A percentile compares a stretch with the other conserved stretches of the same genome.
Evolutionary conservation across 2,888 invertebrate species (phyloP).

Genomic region (Hyposoter dolosus): DNA sequence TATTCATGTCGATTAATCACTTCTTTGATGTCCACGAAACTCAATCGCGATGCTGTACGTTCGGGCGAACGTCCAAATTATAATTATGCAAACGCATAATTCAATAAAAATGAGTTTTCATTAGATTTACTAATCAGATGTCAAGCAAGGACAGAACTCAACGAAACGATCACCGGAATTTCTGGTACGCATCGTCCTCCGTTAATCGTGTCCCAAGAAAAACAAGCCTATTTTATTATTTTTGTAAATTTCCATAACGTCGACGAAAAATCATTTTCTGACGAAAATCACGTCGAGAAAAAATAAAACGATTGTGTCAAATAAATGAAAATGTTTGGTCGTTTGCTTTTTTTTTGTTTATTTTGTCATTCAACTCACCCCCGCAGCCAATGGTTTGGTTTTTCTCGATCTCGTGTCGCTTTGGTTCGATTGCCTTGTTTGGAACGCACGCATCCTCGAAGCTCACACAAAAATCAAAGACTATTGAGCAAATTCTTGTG

Average conservation of each 20-base stretch:
- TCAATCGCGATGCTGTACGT: conserved; percentile 47
- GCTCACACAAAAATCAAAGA: background rate
- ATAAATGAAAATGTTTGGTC: conserved; percentile 37
- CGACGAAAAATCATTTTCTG: conserved; percentile 34
- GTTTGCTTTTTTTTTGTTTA: background rate
- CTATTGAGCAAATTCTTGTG: conserved; percentile 19
- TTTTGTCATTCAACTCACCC: conserved; percentile 10
- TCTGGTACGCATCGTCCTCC: conserved; percentile 22
- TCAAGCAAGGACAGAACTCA: conserved; percentile 4
- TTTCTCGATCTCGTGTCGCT: background rate
- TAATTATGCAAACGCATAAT: conserved; percentile 25
- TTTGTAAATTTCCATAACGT: conserved; percentile 59
- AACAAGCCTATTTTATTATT: conserved; percentile 5
- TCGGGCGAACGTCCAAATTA: conserved; percentile 49
- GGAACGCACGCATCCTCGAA: background rate
- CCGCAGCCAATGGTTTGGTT: conserved; percentile 9
- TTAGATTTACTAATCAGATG: conserved; percentile 26
- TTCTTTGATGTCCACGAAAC: conserved; percentile 14
- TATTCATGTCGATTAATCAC: conserved; percentile 59
- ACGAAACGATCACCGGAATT: conserved; percentile 33
- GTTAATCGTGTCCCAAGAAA: conserved; percentile 30
- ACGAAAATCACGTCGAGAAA: conserved; percentile 44
- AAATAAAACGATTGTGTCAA: conserved; percentile 49
- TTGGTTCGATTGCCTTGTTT: conserved; percentile 4
- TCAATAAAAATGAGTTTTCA: background rate